Evolutionary conservation across 2,888 invertebrate genomes (phyloP), one percentile per base, ranked within the genome.

Genomic region (Ceratothoa steindachneri): DNA sequence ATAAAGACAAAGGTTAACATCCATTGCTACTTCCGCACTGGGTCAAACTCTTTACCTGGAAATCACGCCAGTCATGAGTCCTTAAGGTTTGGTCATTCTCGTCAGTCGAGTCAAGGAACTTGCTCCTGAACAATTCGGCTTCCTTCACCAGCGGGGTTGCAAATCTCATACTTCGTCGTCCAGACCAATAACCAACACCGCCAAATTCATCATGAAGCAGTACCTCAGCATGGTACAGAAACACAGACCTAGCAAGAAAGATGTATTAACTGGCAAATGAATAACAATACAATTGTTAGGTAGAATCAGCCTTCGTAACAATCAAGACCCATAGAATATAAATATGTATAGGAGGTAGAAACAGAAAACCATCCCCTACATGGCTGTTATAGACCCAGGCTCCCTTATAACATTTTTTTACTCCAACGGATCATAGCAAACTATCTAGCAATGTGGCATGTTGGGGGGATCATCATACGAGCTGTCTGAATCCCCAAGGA

Each of bases 101-200:
- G 82, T 88, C 88, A 15, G 85, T 86, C 0, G 92, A 92, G 82
- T 89, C 87, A n/a, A 93, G 86, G 81, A 87, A 85, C 22, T 83
- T 82, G 67, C 82, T 81, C 60, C 93, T 86, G 83, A 90, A 97
- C 12, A 88, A 83, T 70, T 88, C 87, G 0, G 93, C 96, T 41
- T 90, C 87, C 66, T 86, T 81, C 9, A 88, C 83, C 0, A 99
- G 87, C 19, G 88, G 84, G 67, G 86, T 85, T 74, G 91, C 90
- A 84, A 97, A 98, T 81, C 93, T 88, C 94, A 98, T 95, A 82
- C 97, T 97, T 81, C 94, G 88, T 76, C 94, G 87, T 24, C 91
- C 93, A 81, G 87, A 86, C 97, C 97, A 97, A 84, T 93, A 97
- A 29, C 88, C 85, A 71, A 86, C 85, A 60, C 90, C 90, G 0